Base-by-base conservation (phyloP, 2,113 vertebrate species). In the Plectropomus leopardus region DNA sequence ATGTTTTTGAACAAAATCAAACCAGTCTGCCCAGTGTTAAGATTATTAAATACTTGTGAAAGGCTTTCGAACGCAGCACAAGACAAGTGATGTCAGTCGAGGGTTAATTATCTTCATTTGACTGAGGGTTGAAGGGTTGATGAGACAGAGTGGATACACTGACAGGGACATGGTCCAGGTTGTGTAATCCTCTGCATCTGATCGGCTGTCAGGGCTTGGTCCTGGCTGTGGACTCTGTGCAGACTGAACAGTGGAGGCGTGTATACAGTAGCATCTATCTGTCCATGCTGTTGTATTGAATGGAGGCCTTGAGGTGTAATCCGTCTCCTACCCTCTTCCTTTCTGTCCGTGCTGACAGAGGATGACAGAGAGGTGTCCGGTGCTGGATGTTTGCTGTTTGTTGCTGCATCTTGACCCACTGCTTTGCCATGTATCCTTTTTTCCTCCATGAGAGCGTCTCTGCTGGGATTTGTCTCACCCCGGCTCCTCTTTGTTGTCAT, bases 401-500 rank as follows among this genome's bases (percentile, higher is more conserved):
- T 76, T 71, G 59, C 68, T 83, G 30, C 72, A 50, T 80, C 54
- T 72, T 71, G 63, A 86, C 72, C 84, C 63, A 0, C 17, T 72
- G 73, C 80, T 78, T 74, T 50, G 72, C 84, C 76, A 53, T 61
- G 72, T 77, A 84, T 87, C 89, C 65, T 67, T 57, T 83, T 44
- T 61, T 72, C 50, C 77, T 72, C 36, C 57, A 72, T 70, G 54
- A 73, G 73, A 80, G 85, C 78, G 32, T 78, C 85, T 78, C 86
- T 69, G 76, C 76, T 66, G 34, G 72, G 67, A 83, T 74, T 72
- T 51, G 72, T 80, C 70, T 74, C 57, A 60, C 76, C 50, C 48
- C 4, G 48, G 28, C 89, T 94, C 89, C 75, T 88, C 79, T 61
- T 64, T 76, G 47, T 90, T 92, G 88, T 96, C 89, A 93, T 79